These are phyloP conservation scores for Sturnus vulgaris DNA, from an alignment of 2,113 vertebrate genomes.

Conservation along the genomic window DNA sequence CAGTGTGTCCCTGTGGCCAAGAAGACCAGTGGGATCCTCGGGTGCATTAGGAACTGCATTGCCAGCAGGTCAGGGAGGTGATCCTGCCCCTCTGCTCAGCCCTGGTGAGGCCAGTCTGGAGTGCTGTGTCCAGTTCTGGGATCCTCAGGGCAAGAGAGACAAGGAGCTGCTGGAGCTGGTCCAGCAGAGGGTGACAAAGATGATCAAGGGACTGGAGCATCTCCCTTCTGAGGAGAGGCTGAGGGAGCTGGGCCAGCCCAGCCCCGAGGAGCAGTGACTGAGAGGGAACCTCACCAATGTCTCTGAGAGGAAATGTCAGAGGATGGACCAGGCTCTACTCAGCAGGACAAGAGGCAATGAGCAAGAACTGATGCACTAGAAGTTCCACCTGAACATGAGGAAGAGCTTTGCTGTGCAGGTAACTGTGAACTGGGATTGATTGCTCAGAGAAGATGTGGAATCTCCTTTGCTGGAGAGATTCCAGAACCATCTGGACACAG, in stretches of 20 bases:
- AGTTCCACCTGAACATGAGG: background rate
- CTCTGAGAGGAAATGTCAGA: background rate
- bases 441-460: background rate
- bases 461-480: background rate
- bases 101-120: background rate
- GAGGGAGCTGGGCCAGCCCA: background rate
- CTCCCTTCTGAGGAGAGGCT: background rate
- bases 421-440: accelerated
- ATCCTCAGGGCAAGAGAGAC: accelerated
- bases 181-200: accelerated
- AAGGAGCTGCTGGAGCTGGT: accelerated
- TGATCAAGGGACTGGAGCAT: accelerated
- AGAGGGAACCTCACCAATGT: background rate
- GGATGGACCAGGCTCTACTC: background rate
- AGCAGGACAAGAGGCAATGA: background rate
- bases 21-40: no score
- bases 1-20: no score
- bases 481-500: background rate
- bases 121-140: background rate
- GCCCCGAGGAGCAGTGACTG: accelerated
- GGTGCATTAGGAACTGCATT: accelerated
- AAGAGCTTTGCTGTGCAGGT: background rate
- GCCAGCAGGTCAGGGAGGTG: background rate
- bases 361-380: background rate
- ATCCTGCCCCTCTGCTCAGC: background rate